Evolutionary conservation across 2,797 vertebrate species (phyloP).

Genomic region (Cynopterus sphinx): DNA sequence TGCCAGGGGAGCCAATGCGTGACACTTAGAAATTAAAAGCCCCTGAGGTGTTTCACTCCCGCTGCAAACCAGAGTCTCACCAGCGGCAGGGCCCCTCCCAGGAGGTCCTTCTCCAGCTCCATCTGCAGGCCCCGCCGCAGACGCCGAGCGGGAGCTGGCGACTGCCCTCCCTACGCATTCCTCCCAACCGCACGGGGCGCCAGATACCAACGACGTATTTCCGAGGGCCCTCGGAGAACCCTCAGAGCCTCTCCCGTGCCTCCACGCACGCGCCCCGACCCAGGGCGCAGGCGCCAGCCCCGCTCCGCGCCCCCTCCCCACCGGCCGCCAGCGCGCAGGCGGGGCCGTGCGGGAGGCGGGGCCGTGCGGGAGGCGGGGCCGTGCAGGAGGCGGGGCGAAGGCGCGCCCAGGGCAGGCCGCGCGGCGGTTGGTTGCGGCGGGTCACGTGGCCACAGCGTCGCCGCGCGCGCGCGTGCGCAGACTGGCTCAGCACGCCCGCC

Average conservation of each 20-base stretch:
- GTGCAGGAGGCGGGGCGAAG: neutral
- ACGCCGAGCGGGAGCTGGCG: neutral
- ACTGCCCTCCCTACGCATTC: neutral
- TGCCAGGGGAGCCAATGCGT: neutral
- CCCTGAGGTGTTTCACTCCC: neutral
- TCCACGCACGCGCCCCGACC: neutral
- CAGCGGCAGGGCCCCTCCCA: neutral
- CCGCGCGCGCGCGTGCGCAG: constrained; percentile 59
- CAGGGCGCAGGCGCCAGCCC: neutral
- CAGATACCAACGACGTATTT: neutral
- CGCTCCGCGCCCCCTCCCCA: neutral
- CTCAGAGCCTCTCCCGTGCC: neutral
- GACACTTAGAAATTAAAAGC: neutral
- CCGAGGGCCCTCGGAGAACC: neutral
- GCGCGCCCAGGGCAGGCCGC: neutral
- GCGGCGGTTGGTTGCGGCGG: neutral
- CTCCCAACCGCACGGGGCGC: constrained; percentile 67
- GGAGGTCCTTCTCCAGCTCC: neutral
- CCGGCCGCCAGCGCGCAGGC: neutral
- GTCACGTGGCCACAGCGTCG: neutral
- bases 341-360: no score
- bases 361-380: neutral
- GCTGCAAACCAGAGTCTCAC: neutral
- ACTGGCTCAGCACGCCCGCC: constrained; percentile 52
- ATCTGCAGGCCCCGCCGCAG: rapidly evolving